Percentiles rank a stretch among this genome's conserved stretches.
phyloP scores from a whole-genome alignment of 2,888 invertebrate species.

The Leptarthrus brevirostris region DNA sequence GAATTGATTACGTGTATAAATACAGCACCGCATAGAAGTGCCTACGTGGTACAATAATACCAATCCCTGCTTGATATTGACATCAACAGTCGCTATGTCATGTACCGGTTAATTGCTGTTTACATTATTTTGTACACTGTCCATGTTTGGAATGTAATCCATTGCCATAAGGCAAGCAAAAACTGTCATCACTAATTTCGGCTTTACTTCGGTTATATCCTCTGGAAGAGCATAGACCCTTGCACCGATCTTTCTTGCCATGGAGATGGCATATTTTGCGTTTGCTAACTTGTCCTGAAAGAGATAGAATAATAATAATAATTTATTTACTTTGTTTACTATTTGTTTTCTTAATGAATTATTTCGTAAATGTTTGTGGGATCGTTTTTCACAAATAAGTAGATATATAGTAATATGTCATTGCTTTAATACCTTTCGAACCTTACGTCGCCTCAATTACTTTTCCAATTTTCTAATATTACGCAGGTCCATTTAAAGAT shows the following conservation, averaged over 20 bases:
- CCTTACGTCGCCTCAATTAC: too few species aligned
- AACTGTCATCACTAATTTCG: slow-evolving; percentile 99
- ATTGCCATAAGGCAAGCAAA: slow-evolving; percentile 99
- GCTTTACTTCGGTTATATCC: slow-evolving; percentile 97
- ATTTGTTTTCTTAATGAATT: not conserved
- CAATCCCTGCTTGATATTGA: slow-evolving; percentile 29
- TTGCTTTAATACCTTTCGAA: too few species aligned
- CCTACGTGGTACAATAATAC: slow-evolving; percentile 15
- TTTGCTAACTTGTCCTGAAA: slow-evolving; percentile 91
- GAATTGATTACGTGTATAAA: slow-evolving; percentile 17
- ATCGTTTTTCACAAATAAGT: too few species aligned
- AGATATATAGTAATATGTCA: too few species aligned
- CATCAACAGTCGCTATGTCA: not conserved
- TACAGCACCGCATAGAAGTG: slow-evolving; percentile 34
- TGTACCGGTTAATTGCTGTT: slow-evolving; percentile 58
- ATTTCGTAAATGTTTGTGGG: too few species aligned
- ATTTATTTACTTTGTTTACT: slow-evolving; percentile 26
- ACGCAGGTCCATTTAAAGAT: too few species aligned
- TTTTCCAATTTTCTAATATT: too few species aligned
- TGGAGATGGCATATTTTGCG: slow-evolving; percentile 99
- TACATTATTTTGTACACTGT: slow-evolving; percentile 66
- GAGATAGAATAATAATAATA: slow-evolving; percentile 54
- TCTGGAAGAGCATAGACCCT: slow-evolving; percentile 98
- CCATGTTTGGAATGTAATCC: slow-evolving; percentile 93
- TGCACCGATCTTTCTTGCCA: slow-evolving; percentile 97